These are phyloP conservation scores for Achlya flavicornis DNA, from an alignment of 2,888 invertebrate genomes.

Conservation along the genomic window DNA sequence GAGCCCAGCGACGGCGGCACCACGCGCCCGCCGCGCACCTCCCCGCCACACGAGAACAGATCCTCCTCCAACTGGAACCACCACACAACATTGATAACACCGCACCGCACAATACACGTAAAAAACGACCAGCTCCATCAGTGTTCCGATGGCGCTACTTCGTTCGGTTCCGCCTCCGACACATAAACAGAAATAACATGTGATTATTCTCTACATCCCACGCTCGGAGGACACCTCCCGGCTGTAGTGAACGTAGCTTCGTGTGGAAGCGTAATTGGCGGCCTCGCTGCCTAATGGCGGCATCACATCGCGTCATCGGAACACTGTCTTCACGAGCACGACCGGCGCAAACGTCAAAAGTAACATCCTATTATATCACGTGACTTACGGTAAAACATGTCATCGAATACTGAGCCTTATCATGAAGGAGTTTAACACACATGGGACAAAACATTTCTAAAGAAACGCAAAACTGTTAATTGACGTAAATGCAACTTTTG, in stretches of 20 bases:
- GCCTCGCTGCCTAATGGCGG: slow-evolving; percentile 43
- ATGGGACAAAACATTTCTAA: slow-evolving; percentile 68
- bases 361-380: slow-evolving; percentile 51
- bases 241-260: slow-evolving; percentile 34
- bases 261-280: slow-evolving; percentile 29
- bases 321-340: slow-evolving; percentile 45
- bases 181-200: slow-evolving; percentile 17
- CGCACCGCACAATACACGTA: slow-evolving; percentile 25
- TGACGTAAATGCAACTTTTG: slow-evolving; percentile 67
- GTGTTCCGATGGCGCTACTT: slow-evolving; percentile 34
- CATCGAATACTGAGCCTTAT: slow-evolving; percentile 73
- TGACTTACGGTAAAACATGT: slow-evolving; percentile 74
- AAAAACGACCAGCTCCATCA: slow-evolving; percentile 16
- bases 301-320: slow-evolving; percentile 61
- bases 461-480: slow-evolving; percentile 39
- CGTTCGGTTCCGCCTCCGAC: slow-evolving; percentile 32
- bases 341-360: slow-evolving; percentile 76
- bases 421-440: slow-evolving; percentile 68
- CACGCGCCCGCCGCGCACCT: slow-evolving; percentile 84
- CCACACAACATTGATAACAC: slow-evolving; percentile 33
- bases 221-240: slow-evolving; percentile 33
- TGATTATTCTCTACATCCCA: slow-evolving; percentile 4
- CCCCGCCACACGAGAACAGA: slow-evolving; percentile 82
- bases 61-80: slow-evolving; percentile 87
- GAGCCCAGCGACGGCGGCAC: slow-evolving; percentile 92